phyloP scores from a whole-genome alignment of 2,113 vertebrate species.

The Amphiprion percula region DNA sequence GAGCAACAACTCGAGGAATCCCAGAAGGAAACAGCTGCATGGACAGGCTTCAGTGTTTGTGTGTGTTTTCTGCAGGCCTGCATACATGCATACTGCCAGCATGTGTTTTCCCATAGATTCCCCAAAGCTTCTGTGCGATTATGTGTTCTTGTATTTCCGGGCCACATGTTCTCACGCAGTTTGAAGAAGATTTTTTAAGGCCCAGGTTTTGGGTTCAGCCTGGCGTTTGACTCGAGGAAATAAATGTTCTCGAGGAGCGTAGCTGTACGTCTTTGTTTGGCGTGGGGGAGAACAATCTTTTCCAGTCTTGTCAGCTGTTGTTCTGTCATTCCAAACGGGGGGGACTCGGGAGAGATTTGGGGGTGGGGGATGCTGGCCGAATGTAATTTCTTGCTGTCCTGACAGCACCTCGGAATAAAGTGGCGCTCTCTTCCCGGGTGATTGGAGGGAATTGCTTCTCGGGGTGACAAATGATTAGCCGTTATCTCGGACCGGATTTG shows the following conservation, averaged over 20 bases:
- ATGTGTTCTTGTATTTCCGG: slow-evolving; percentile 45
- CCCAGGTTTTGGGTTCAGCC: not conserved
- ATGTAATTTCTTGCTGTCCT: slow-evolving; percentile 96
- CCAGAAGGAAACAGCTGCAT: slow-evolving; percentile 76
- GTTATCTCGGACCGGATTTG: slow-evolving; percentile 96
- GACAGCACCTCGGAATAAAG: slow-evolving; percentile 94
- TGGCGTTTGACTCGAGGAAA: not conserved
- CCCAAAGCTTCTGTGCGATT: slow-evolving; percentile 63
- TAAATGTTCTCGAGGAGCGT: slow-evolving; percentile 22
- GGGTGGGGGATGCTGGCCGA: slow-evolving; percentile 75
- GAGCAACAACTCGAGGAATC: slow-evolving; percentile 74
- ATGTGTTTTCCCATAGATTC: slow-evolving; percentile 68
- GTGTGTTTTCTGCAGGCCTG: slow-evolving; percentile 23
- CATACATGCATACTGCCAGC: slow-evolving; percentile 48
- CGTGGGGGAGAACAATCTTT: slow-evolving; percentile 26
- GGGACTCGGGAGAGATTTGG: slow-evolving; percentile 59
- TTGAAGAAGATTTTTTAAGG: too few species aligned
- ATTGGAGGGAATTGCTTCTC: slow-evolving; percentile 99
- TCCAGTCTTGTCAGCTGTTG: slow-evolving; percentile 73
- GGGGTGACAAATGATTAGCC: slow-evolving; percentile 98
- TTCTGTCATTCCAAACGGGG: slow-evolving; percentile 58
- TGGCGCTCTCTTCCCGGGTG: slow-evolving; percentile 91
- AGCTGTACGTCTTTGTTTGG: slow-evolving; percentile 13
- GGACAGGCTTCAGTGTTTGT: slow-evolving; percentile 73
- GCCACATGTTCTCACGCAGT: slow-evolving; percentile 9